phyloP scores from a whole-genome alignment of 2,888 invertebrate genomes.

The Drosophila stalkeri region DNA sequence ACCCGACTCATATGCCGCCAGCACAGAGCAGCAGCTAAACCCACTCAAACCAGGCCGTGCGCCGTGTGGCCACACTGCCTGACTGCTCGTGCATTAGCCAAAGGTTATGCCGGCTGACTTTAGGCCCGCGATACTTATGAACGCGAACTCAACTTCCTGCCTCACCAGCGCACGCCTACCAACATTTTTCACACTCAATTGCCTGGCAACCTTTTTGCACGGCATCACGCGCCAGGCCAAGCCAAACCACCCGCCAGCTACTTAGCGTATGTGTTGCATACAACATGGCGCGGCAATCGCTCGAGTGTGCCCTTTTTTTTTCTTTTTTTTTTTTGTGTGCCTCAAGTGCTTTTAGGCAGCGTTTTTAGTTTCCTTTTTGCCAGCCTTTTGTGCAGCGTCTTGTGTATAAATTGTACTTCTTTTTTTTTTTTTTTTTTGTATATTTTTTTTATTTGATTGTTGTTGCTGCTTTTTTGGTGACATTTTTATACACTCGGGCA shows the following conservation, averaged over 20 bases:
- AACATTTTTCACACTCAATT: constrained; percentile 80
- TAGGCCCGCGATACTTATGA: constrained; percentile 56
- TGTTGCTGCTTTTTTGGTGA: constrained; percentile 65
- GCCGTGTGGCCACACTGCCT: constrained; percentile 62
- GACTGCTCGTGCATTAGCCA: constrained; percentile 76
- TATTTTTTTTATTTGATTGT: constrained; percentile 50
- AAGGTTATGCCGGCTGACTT: constrained; percentile 61
- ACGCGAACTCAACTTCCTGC: constrained; percentile 44
- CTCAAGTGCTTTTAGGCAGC: constrained; percentile 65
- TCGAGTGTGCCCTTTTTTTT: constrained; percentile 33
- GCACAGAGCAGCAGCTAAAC: background rate
- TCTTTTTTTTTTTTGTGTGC: constrained; percentile 12
- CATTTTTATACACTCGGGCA: constrained; percentile 69
- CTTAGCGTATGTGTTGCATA: constrained; percentile 77
- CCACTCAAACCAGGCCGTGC: background rate
- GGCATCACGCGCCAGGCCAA: constrained; percentile 67
- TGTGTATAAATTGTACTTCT: constrained; percentile 63
- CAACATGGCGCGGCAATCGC: constrained; percentile 50
- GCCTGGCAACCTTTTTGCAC: constrained; percentile 76
- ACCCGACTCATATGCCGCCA: constrained; percentile 71
- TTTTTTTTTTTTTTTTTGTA: constrained; percentile 18
- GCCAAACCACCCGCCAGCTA: constrained; percentile 52
- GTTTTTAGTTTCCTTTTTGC: constrained; percentile 67
- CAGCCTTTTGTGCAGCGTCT: constrained; percentile 52
- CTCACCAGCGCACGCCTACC: constrained; percentile 59